Conservation (phyloP, 2,113 vertebrate genomes). For the Herpailurus yagouaroundi region DNA sequence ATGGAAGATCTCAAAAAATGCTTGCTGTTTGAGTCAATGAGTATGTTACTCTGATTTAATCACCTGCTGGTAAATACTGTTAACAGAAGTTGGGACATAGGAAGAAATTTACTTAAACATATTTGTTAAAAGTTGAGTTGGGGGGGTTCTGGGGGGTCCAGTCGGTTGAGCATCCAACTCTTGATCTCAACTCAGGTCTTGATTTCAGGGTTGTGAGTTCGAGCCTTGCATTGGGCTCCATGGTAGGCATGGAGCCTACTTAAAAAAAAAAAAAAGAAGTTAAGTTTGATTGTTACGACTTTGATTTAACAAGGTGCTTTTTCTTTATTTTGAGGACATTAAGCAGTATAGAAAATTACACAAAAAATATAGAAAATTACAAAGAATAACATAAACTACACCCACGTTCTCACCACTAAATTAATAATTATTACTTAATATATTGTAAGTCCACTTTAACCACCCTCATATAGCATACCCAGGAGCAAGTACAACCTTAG, state of each 20-base stretch:
- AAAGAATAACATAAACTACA: background rate
- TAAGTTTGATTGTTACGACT: background rate
- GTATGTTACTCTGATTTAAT: background rate
- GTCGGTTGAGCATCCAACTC: background rate
- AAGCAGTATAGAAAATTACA: background rate
- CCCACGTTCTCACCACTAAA: background rate
- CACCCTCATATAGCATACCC: background rate
- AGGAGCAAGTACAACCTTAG: background rate
- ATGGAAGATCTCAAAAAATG: constrained; percentile 1
- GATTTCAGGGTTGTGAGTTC: background rate
- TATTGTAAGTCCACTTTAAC: constrained; percentile 19
- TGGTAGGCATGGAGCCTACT: background rate
- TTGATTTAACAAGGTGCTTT: background rate
- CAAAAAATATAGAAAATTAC: background rate
- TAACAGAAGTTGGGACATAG: background rate
- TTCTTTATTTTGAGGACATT: background rate
- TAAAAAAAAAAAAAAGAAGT: background rate
- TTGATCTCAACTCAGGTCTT: background rate
- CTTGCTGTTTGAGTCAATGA: background rate
- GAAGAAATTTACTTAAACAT: background rate
- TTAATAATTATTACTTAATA: constrained; percentile 36
- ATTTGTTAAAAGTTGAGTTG: background rate
- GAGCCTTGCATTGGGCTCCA: background rate
- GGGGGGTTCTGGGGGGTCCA: background rate
- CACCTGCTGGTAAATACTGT: background rate